phyloP scores from a whole-genome alignment of 2,113 vertebrate genomes.

The Cervus canadensis region DNA sequence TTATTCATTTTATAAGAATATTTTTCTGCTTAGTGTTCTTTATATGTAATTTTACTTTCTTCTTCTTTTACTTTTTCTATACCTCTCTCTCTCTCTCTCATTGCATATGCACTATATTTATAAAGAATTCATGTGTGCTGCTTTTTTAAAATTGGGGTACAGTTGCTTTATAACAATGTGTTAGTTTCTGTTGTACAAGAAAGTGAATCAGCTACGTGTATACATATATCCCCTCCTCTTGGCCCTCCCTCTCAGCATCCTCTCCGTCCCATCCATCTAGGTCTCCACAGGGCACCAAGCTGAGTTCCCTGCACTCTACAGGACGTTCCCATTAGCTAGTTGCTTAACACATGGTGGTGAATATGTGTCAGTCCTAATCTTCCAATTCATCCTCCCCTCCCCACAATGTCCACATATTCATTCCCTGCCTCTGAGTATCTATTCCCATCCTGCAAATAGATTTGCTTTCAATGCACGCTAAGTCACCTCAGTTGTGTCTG shows the following conservation, averaged over 20 bases:
- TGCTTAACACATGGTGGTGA: not conserved
- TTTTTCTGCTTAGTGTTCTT: not conserved
- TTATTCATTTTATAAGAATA: not conserved
- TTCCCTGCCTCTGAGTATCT: not conserved
- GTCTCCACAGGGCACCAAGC: not conserved
- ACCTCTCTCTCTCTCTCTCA: not conserved
- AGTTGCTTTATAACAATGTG: not conserved
- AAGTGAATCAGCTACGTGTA: not conserved
- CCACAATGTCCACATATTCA: not conserved
- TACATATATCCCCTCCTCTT: not conserved
- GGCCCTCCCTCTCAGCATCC: not conserved
- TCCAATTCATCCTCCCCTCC: not conserved
- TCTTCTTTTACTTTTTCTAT: not conserved
- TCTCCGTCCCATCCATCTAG: not conserved
- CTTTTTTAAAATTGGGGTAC: not conserved
- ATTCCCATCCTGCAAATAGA: not conserved
- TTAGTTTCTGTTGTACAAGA: not conserved
- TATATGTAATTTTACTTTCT: no score
- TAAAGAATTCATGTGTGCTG: not conserved
- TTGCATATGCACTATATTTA: not conserved
- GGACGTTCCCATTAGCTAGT: not conserved
- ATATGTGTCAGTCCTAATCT: not conserved
- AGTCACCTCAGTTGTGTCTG: not conserved
- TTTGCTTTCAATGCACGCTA: fast-evolving
- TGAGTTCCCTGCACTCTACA: not conserved